Conservation (phyloP, 92 coral and sea anemone species). For the Siderastrea siderea region DNA sequence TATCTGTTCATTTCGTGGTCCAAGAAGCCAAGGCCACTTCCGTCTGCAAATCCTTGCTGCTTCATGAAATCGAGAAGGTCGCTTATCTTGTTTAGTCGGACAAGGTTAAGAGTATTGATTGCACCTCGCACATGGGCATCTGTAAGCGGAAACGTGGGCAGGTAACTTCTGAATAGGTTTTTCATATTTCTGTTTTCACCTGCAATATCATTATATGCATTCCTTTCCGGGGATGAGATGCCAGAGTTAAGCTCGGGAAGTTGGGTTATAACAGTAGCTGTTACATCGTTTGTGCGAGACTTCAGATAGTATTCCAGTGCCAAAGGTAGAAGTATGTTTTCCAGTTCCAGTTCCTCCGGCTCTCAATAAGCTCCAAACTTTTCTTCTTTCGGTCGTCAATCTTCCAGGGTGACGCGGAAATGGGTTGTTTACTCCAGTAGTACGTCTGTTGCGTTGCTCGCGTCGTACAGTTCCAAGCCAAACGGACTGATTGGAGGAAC, state of each 20-base stretch:
- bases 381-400: neutral
- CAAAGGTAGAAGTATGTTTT: constrained; percentile 53
- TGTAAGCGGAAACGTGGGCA: neutral
- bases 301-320: constrained; percentile 65
- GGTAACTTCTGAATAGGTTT: neutral
- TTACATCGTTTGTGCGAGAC: constrained; percentile 59
- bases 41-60: no score
- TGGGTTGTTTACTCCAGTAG: constrained; percentile 25
- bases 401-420: constrained; percentile 15
- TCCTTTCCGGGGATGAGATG: neutral
- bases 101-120: constrained; percentile 2
- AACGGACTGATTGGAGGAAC: no score
- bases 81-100: no score
- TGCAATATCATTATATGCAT: constrained; percentile 16
- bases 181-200: constrained; percentile 38
- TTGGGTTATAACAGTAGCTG: constrained; percentile 12
- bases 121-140: neutral
- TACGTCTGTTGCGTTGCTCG: no score
- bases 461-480: no score
- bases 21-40: no score
- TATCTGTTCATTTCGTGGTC: no score
- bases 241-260: constrained; percentile 24
- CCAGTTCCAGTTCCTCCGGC: constrained; percentile 65
- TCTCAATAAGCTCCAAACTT: constrained; percentile 16
- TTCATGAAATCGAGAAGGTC: no score